Percentiles rank a stretch among this genome's conserved stretches.
Evolutionary conservation across 2,888 invertebrate genomes (phyloP).

Genomic region (Polydrusus cervinus): DNA sequence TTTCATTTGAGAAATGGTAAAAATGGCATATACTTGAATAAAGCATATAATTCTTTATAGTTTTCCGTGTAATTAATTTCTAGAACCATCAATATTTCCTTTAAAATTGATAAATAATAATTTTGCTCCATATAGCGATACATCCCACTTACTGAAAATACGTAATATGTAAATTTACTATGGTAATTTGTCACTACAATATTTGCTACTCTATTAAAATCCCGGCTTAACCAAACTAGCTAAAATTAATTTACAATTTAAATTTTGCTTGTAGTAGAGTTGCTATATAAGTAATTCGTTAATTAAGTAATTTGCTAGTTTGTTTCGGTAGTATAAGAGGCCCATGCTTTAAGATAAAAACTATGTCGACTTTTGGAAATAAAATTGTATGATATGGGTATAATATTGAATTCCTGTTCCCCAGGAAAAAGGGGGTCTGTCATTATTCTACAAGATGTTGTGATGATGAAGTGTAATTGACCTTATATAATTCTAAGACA

Average conservation of each 20-base stretch:
- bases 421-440: too few relatives aligned
- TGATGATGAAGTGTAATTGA: too few relatives aligned
- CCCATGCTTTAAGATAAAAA: not conserved
- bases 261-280: not conserved
- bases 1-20: too few relatives aligned
- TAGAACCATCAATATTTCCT: too few relatives aligned
- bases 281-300: not conserved
- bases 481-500: too few relatives aligned
- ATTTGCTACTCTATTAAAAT: conserved; percentile 4
- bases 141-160: not conserved
- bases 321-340: not conserved
- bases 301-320: not conserved
- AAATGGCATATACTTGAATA: too few relatives aligned
- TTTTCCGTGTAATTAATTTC: too few relatives aligned
- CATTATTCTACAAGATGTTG: too few relatives aligned
- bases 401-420: too few relatives aligned
- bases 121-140: not conserved
- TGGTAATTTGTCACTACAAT: conserved; percentile 20
- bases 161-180: conserved; percentile 15
- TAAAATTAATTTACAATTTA: conserved; percentile 20
- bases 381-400: not conserved
- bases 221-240: conserved; percentile 12
- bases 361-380: not conserved
- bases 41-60: too few relatives aligned
- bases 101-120: not conserved